phyloP scores from a whole-genome alignment of 2,113 vertebrate genomes.

The Notothenia rossii region DNA sequence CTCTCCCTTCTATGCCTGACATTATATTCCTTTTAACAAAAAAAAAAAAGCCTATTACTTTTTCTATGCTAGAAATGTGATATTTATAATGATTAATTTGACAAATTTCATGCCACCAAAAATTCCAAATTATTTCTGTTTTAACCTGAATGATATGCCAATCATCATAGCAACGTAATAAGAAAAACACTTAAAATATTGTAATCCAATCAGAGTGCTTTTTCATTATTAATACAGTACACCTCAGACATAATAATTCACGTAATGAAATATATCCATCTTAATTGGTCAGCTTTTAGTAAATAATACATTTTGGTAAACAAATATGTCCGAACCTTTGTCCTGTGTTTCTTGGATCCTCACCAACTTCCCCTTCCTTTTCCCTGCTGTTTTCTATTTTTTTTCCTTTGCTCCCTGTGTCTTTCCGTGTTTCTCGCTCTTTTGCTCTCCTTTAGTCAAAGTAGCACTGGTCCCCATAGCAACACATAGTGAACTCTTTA shows the following conservation, averaged over 20 bases:
- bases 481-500: slow-evolving; percentile 81
- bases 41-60: slow-evolving; percentile 35
- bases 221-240: slow-evolving; percentile 29
- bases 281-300: slow-evolving; percentile 4
- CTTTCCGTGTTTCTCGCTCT: slow-evolving; percentile 65
- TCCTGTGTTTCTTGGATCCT: slow-evolving; percentile 36
- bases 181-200: slow-evolving; percentile 42
- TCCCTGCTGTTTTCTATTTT: slow-evolving; percentile 30
- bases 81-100: slow-evolving; percentile 60
- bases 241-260: slow-evolving; percentile 18
- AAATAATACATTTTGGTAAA: not conserved
- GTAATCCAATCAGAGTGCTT: slow-evolving; percentile 42
- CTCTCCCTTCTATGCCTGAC: slow-evolving; percentile 23
- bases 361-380: slow-evolving; percentile 46
- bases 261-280: slow-evolving; percentile 13
- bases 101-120: slow-evolving; percentile 44
- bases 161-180: slow-evolving; percentile 37
- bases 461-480: slow-evolving; percentile 81
- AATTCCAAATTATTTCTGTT: slow-evolving; percentile 34
- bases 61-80: slow-evolving; percentile 30
- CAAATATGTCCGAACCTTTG: slow-evolving; percentile 29
- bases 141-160: slow-evolving; percentile 49
- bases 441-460: slow-evolving; percentile 76
- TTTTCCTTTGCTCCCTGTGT: slow-evolving; percentile 33
- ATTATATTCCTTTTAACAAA: slow-evolving; percentile 21